Conservation (phyloP, 2,888 invertebrate genomes). For the Drosophila suboccidentalis region DNA sequence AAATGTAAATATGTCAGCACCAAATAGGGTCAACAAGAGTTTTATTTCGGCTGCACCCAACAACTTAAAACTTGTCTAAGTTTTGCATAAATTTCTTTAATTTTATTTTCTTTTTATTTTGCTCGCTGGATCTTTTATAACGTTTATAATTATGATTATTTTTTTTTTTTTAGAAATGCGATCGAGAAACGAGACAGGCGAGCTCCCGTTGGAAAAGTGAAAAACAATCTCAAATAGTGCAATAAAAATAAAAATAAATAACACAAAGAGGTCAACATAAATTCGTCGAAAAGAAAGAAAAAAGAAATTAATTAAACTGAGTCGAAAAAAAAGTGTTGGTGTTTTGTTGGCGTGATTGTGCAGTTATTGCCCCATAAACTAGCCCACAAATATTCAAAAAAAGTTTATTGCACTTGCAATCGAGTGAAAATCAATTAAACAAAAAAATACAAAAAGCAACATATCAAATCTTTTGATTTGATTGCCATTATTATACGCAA, state of each 20-base stretch:
- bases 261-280: constrained; percentile 45
- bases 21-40: constrained; percentile 55
- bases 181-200: constrained; percentile 51
- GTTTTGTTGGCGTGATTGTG: constrained; percentile 46
- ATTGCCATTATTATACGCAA: constrained; percentile 55
- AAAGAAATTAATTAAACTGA: constrained; percentile 48
- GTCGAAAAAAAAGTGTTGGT: constrained; percentile 38
- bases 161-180: constrained; percentile 57
- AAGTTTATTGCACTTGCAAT: constrained; percentile 47
- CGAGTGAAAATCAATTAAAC: constrained; percentile 53
- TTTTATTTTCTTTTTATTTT: constrained; percentile 33
- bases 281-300: constrained; percentile 23
- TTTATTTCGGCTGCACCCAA: constrained; percentile 43
- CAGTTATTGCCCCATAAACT: constrained; percentile 59
- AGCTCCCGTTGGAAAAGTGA: constrained; percentile 50
- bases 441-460: constrained; percentile 27
- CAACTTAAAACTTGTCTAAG: constrained; percentile 21
- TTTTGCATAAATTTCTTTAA: constrained; percentile 45
- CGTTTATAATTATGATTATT: constrained; percentile 31
- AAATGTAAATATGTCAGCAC: constrained; percentile 60
- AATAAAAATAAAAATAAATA: constrained; percentile 54
- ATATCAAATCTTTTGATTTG: constrained; percentile 36
- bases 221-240: constrained; percentile 61
- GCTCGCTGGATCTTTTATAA: constrained; percentile 23
- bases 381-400: constrained; percentile 50